Percentiles rank a stretch among this genome's conserved stretches.
phyloP scores from a whole-genome alignment of 2,113 vertebrate species.

The Prunella fulvescens region DNA sequence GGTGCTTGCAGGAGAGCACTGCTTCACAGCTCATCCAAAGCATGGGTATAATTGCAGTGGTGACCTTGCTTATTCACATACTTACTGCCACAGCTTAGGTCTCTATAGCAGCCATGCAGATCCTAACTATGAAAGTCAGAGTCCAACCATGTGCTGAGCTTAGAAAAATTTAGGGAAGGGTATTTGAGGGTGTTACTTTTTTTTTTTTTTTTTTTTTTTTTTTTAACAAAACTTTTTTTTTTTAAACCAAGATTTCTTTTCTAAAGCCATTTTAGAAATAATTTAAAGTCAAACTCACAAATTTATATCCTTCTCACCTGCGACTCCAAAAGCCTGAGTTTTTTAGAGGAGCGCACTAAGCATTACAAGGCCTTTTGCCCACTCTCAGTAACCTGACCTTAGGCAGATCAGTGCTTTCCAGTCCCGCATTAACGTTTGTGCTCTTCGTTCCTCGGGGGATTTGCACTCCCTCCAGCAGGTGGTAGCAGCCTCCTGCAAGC shows the following conservation, averaged over 20 bases:
- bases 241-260: background rate
- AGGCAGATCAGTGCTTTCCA: fast-evolving
- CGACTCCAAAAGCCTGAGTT: background rate
- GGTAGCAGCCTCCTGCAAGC: conserved; percentile 29
- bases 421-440: background rate
- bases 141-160: background rate
- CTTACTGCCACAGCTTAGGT: background rate
- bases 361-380: background rate
- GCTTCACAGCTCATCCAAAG: background rate
- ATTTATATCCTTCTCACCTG: background rate
- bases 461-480: conserved; percentile 28
- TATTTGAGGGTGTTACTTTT: background rate
- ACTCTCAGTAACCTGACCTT: background rate
- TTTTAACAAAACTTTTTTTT: background rate
- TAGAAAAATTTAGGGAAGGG: background rate
- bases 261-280: background rate
- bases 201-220: background rate
- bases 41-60: fast-evolving
- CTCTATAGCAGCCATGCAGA: background rate
- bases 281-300: too few species aligned
- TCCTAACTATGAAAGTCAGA: background rate
- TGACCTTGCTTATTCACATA: background rate
- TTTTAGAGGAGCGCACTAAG: background rate
- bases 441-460: background rate
- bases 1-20: background rate